phyloP scores from a whole-genome alignment of 2,113 vertebrate genomes.

The Microtus ochrogaster region DNA sequence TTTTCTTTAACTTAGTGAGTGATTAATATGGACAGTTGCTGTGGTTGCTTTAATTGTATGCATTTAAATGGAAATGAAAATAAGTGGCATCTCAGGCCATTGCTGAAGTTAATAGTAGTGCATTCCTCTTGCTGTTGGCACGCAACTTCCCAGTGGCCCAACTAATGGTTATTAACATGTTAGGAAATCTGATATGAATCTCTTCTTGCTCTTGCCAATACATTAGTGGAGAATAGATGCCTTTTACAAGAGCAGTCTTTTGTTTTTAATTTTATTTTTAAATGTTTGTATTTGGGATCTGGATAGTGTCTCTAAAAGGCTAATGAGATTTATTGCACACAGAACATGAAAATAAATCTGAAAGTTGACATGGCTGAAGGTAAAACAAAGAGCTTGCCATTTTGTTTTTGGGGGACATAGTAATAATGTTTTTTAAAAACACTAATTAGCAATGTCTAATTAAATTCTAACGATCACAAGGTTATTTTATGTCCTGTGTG shows the following conservation, averaged over 20 bases:
- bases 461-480: conserved; percentile 47
- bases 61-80: conserved; percentile 83
- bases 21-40: conserved; percentile 87
- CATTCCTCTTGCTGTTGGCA: conserved; percentile 80
- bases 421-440: conserved; percentile 20
- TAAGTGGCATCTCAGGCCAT: conserved; percentile 81
- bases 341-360: conserved; percentile 27
- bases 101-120: conserved; percentile 81
- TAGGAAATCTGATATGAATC: conserved; percentile 83
- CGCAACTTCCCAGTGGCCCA: conserved; percentile 82
- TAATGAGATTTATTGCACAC: conserved; percentile 3
- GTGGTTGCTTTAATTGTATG: conserved; percentile 83
- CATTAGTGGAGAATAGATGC: conserved; percentile 74
- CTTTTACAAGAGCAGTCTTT: conserved; percentile 45
- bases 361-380: conserved; percentile 52
- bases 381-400: conserved; percentile 22
- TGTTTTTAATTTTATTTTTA: conserved; percentile 62
- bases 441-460: not conserved
- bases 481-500: conserved; percentile 37
- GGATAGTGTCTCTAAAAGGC: conserved; percentile 53
- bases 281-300: conserved; percentile 60
- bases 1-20: conserved; percentile 86
- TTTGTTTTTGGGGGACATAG: conserved; percentile 6
- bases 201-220: conserved; percentile 72
- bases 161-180: conserved; percentile 83